Conservation (phyloP, 1,140 invertebrate species). For the Hormaphis cornu region DNA sequence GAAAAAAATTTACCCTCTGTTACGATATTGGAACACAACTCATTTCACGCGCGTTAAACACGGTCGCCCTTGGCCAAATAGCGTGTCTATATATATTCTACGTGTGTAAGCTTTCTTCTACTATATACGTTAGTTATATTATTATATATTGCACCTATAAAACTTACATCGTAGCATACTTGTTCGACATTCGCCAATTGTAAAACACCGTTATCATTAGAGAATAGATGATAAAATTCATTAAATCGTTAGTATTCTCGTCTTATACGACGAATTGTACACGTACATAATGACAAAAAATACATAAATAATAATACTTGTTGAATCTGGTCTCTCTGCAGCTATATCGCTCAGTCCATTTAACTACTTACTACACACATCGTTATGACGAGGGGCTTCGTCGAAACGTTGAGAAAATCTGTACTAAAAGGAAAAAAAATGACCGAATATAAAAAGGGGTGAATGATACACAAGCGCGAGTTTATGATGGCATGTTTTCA, state of each 20-base stretch:
- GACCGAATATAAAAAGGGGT: conserved; percentile 32
- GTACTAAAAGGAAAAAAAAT: conserved; percentile 11
- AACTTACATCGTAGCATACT: too few relatives aligned
- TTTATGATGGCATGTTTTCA: conserved; percentile 32
- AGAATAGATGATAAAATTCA: too few relatives aligned
- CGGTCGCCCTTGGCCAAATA: neutral
- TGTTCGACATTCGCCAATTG: too few relatives aligned
- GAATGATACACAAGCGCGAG: conserved; percentile 28
- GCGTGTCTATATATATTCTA: conserved; percentile 1
- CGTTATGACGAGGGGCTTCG: conserved; percentile 14
- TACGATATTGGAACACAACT: neutral
- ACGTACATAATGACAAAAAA: too few relatives aligned
- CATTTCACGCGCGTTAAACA: conserved; percentile 28
- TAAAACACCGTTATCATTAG: too few relatives aligned
- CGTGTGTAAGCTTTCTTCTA: too few relatives aligned
- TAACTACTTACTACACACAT: conserved; percentile 7
- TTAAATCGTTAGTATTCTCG: too few relatives aligned
- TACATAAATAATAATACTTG: conserved; percentile 12
- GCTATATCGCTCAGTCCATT: neutral
- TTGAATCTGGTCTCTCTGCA: neutral
- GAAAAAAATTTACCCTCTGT: neutral
- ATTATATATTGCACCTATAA: too few relatives aligned
- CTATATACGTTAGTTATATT: too few relatives aligned
- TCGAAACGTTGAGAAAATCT: conserved; percentile 16
- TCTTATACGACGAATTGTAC: neutral